phyloP scores from a whole-genome alignment of 2,113 vertebrate species.

The Eolophus roseicapilla region DNA sequence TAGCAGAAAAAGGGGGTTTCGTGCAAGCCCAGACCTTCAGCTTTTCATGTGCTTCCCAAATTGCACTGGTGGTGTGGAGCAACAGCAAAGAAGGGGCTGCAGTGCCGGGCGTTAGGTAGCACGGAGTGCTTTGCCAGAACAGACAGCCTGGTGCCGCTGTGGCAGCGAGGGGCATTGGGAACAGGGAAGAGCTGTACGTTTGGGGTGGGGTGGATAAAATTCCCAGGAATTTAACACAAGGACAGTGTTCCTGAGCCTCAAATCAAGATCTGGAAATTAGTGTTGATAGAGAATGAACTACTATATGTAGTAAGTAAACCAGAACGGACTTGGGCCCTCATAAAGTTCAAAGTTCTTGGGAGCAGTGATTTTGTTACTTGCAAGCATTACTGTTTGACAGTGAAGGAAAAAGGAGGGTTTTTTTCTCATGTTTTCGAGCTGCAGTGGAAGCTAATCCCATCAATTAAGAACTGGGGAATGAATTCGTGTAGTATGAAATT shows the following conservation, averaged over 20 bases:
- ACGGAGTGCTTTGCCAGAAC: fast-evolving
- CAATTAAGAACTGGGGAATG: not conserved
- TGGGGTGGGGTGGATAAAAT: too few relatives aligned
- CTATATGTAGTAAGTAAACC: not conserved
- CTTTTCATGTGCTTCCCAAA: fast-evolving
- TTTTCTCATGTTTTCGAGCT: fast-evolving
- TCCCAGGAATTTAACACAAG: not conserved
- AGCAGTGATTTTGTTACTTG: not conserved
- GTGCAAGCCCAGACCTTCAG: not conserved
- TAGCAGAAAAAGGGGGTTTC: not conserved
- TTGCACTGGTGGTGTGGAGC: fast-evolving
- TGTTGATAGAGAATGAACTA: not conserved
- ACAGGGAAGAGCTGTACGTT: fast-evolving
- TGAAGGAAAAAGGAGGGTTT: fast-evolving
- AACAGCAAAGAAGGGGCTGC: too few relatives aligned
- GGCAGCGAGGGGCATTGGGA: fast-evolving
- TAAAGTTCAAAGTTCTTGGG: not conserved
- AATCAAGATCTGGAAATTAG: not conserved
- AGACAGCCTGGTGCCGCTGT: fast-evolving
- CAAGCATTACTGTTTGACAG: not conserved
- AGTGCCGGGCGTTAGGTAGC: not conserved
- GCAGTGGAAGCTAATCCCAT: not conserved
- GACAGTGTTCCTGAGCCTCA: not conserved
- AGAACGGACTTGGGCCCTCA: not conserved
- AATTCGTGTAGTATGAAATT: not conserved